Evolutionary conservation across 2,113 vertebrate species (phyloP).

Genomic region (Dipodomys merriami): DNA sequence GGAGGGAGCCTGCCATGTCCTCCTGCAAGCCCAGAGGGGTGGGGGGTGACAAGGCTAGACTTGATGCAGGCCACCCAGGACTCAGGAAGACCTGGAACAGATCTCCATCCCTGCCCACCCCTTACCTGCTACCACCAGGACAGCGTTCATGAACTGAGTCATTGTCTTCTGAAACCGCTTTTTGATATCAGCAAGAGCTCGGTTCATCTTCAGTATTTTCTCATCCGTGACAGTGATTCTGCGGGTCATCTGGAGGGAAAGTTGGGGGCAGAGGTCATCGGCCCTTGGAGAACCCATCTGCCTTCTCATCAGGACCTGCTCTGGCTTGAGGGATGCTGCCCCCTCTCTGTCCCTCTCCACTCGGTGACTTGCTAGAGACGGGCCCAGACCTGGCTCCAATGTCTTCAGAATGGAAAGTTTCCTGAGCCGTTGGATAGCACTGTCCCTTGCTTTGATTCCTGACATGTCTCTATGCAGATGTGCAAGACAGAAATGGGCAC

Average conservation of each 20-base stretch:
- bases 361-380: background rate
- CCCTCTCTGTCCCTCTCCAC: background rate
- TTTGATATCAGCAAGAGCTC: conserved; percentile 72
- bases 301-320: background rate
- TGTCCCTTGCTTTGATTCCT: background rate
- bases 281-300: rapidly evolving
- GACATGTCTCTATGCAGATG: background rate
- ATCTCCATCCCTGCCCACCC: background rate
- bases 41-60: background rate
- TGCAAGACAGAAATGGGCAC: background rate
- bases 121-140: conserved; percentile 80
- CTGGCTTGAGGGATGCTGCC: background rate
- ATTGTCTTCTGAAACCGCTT: conserved; percentile 78
- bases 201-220: conserved; percentile 55
- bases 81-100: background rate
- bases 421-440: background rate
- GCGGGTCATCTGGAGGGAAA: conserved; percentile 27
- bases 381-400: background rate
- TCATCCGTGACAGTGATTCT: background rate
- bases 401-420: background rate
- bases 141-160: conserved; percentile 76
- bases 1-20: background rate
- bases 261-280: background rate
- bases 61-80: background rate
- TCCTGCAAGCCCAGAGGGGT: too few relatives aligned